Conservation (phyloP, 2,797 vertebrate species). For the Lutjanus campechanus region DNA sequence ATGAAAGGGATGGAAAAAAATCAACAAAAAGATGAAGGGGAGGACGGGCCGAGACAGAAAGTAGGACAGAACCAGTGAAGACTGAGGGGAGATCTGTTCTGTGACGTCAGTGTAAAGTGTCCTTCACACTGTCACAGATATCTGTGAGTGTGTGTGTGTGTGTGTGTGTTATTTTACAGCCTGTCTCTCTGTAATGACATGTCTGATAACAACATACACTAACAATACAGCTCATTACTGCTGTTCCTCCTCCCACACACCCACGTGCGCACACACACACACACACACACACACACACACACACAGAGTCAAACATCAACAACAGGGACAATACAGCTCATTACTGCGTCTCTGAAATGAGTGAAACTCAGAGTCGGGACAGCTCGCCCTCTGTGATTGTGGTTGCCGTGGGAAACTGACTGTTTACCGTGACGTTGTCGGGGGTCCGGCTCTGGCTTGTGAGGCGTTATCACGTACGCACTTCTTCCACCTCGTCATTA, state of each 20-base stretch:
- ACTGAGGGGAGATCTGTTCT: too few species aligned
- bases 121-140: background rate
- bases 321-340: conserved; percentile 35
- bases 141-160: conserved; percentile 19
- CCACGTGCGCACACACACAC: conserved; percentile 11
- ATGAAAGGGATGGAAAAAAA: background rate
- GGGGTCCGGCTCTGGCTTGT: background rate
- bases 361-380: background rate
- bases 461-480: conserved; percentile 34
- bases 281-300: background rate
- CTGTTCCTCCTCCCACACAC: conserved; percentile 14
- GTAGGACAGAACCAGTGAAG: background rate
- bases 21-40: background rate
- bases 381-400: background rate
- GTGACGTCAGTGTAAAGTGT: conserved; percentile 21
- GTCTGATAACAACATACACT: conserved; percentile 50
- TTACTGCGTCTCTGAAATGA: background rate
- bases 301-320: background rate
- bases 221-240: conserved; percentile 69
- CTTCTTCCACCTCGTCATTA: conserved; percentile 1
- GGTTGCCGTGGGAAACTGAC: conserved; percentile 23
- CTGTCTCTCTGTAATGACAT: conserved; percentile 40
- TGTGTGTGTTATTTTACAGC: conserved; percentile 8
- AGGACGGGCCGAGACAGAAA: too few species aligned
- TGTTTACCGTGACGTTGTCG: background rate